phyloP scores from a whole-genome alignment of 2,888 invertebrate genomes.

The Omphaloscelis lunosa region DNA sequence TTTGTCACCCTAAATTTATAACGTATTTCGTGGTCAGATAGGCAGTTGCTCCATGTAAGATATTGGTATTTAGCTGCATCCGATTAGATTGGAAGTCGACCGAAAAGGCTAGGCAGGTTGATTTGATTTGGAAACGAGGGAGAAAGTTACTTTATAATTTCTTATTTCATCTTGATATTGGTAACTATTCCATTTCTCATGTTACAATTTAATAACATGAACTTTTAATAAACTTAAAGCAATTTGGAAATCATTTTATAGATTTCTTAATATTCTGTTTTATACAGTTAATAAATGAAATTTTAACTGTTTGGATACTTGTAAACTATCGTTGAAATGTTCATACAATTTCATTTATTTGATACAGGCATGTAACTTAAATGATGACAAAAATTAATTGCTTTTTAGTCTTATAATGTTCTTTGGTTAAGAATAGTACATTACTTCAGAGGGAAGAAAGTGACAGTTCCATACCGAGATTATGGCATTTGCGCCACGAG shows the following conservation, averaged over 20 bases:
- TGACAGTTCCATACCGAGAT: too few species aligned
- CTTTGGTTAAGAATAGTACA: neutral
- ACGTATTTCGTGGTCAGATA: too few species aligned
- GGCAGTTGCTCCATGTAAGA: too few species aligned
- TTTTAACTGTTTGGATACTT: neutral
- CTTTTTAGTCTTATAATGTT: neutral
- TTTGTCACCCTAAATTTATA: too few species aligned
- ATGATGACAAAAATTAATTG: neutral
- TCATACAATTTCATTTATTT: constrained; percentile 3
- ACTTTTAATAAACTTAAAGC: neutral
- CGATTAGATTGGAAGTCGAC: too few species aligned
- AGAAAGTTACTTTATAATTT: neutral
- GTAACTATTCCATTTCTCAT: constrained; percentile 26
- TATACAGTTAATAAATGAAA: constrained; percentile 1
- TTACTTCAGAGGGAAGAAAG: too few species aligned
- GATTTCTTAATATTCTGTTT: constrained; percentile 15
- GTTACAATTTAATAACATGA: constrained; percentile 14
- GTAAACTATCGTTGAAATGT: constrained; percentile 14
- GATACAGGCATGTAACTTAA: constrained; percentile 1
- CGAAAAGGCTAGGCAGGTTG: too few species aligned
- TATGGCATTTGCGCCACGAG: too few species aligned
- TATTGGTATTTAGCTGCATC: too few species aligned
- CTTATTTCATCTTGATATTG: constrained; percentile 3
- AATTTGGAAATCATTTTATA: constrained; percentile 11
- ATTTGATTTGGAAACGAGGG: too few species aligned